Evolutionary conservation across 2,888 invertebrate genomes (phyloP).

Genomic region (Calliphora vomitoria): DNA sequence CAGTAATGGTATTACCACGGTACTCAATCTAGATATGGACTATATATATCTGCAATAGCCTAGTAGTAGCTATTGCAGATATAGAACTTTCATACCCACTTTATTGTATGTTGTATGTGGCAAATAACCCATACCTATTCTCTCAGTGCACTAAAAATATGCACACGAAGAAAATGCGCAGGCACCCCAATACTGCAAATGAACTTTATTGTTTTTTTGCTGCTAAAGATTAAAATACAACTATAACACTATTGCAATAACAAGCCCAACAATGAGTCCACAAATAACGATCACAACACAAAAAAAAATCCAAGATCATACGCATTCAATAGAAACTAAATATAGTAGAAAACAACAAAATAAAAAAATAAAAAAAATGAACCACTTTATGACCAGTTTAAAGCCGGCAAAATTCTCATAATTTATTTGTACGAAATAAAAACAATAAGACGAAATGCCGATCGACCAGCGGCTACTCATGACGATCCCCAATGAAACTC

Average conservation of each 20-base stretch:
- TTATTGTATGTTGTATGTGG: too few species aligned
- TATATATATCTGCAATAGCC: too few species aligned
- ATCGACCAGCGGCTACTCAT: conserved; percentile 9
- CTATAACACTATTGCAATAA: conserved; percentile 5
- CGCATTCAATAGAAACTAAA: conserved; percentile 47
- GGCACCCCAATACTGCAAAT: conserved; percentile 4
- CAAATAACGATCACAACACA: neutral
- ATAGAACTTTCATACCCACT: too few species aligned
- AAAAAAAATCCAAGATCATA: conserved; percentile 38
- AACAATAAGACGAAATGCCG: conserved; percentile 20
- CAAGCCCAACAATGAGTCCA: conserved; percentile 10
- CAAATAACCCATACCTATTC: neutral
- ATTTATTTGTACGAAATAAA: neutral
- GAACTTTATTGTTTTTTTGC: conserved; percentile 2
- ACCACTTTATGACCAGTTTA: conserved; percentile 41
- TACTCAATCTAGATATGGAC: too few species aligned
- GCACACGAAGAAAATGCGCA: neutral
- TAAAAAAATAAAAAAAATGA: conserved; percentile 20
- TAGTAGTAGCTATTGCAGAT: too few species aligned
- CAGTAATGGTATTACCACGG: too few species aligned
- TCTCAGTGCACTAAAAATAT: conserved; percentile 15
- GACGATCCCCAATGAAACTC: conserved; percentile 30
- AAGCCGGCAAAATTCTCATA: conserved; percentile 56
- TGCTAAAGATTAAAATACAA: neutral
- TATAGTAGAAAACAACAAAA: neutral